Conservation (phyloP, 2,797 vertebrate genomes). For the Coccyzus lansbergi region DNA sequence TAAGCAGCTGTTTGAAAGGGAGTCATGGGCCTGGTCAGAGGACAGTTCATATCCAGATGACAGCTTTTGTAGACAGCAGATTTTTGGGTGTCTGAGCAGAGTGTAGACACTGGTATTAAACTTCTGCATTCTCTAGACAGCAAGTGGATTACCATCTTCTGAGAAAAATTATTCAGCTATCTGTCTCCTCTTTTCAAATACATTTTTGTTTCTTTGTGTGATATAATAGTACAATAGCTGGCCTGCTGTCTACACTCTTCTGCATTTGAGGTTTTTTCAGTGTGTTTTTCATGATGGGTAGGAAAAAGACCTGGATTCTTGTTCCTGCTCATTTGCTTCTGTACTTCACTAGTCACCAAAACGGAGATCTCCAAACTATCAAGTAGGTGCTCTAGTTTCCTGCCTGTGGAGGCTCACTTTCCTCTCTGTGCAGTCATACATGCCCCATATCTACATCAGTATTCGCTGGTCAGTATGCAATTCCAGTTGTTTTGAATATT, state of each 20-base stretch:
- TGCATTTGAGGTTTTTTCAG: not conserved
- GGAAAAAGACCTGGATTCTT: not conserved
- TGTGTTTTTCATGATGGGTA: not conserved
- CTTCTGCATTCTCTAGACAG: not conserved
- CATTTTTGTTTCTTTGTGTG: not conserved
- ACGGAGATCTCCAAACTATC: not conserved
- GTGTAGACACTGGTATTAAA: not conserved
- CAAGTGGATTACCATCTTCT: not conserved
- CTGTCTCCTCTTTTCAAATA: not conserved
- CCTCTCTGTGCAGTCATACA: rapidly evolving
- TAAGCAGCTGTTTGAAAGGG: not conserved
- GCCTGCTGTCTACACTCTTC: not conserved
- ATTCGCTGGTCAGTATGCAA: not conserved
- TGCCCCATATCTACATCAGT: rapidly evolving
- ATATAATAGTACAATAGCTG: not conserved
- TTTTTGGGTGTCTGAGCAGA: not conserved
- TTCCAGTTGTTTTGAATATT: not conserved
- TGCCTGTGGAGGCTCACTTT: not conserved
- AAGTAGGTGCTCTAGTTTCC: not conserved
- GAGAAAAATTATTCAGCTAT: not conserved
- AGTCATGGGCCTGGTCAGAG: not conserved
- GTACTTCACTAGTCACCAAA: not conserved
- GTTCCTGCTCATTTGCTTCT: not conserved
- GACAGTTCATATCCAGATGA: not conserved
- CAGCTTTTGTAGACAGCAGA: not conserved